phyloP scores from a whole-genome alignment of 2,797 vertebrate species.

The Oryzias sinensis region DNA sequence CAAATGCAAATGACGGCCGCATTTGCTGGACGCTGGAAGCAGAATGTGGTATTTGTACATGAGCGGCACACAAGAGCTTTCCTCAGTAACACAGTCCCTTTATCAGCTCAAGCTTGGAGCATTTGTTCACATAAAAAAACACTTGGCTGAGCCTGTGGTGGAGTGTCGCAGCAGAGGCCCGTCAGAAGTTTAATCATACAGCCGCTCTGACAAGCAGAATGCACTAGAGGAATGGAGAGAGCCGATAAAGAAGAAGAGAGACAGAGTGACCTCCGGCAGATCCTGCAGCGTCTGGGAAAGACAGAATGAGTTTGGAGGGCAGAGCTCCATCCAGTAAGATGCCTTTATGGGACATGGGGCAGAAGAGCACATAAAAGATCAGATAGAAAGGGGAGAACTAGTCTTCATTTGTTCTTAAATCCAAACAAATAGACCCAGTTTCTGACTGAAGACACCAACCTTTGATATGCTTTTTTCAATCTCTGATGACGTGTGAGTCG shows the following conservation, averaged over 20 bases:
- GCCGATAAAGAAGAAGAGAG: constrained; percentile 59
- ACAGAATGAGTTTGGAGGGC: constrained; percentile 20
- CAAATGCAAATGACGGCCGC: constrained; percentile 31
- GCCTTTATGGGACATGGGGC: constrained; percentile 42
- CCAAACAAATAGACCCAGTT: constrained; percentile 6
- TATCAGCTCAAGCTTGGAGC: constrained; percentile 32
- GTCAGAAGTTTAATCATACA: constrained; percentile 37
- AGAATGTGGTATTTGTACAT: constrained; percentile 44
- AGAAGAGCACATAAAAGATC: constrained; percentile 38
- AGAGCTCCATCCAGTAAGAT: constrained; percentile 30
- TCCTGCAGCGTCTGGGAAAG: constrained; percentile 38
- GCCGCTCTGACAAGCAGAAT: constrained; percentile 32
- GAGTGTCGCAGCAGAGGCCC: constrained; percentile 10
- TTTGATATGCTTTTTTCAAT: too few species aligned
- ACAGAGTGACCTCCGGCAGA: constrained; percentile 53
- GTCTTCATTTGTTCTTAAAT: constrained; percentile 21
- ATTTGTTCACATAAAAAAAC: constrained; percentile 13
- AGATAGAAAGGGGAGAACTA: constrained; percentile 22
- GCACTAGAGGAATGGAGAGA: constrained; percentile 49
- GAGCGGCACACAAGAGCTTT: constrained; percentile 16
- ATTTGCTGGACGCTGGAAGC: constrained; percentile 30
- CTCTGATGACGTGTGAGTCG: too few species aligned
- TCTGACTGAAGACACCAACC: background rate
- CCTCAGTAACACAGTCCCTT: constrained; percentile 22
- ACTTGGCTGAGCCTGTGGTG: constrained; percentile 41